Base-by-base conservation (phyloP, 2,113 vertebrate species). In the Leptocoma aspasia region DNA sequence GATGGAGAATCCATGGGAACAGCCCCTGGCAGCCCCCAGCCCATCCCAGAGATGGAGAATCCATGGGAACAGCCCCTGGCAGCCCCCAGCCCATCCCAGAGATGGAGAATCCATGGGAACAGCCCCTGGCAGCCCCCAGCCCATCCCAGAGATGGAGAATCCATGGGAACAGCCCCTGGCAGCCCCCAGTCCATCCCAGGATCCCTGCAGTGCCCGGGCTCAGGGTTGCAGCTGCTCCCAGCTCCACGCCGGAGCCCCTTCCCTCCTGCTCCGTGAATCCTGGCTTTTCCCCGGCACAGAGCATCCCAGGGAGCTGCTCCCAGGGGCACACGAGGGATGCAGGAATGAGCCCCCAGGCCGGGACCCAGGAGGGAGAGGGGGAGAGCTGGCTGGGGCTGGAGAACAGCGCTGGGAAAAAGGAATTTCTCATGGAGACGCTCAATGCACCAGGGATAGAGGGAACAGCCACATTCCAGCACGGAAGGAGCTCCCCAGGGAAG, bases 361-460 rank as follows among this genome's bases (percentile, higher is more conserved):
- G 68, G 61, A 15, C 3, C 4, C 1, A 0, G 16, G 7, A 5
- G 5, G 61, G 11, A 28, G 30, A 14, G 42, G 10, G 7, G 49
- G 10, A 31, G 41, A 57, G 37, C 59, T 2, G 13, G 26, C 10
- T 0, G 9, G 21, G 35, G 35, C 24, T n/a, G 21, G 21, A 24
- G 39, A 33, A 4, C 21, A 13, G 53, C 5, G 0, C 27, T 3
- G 6, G 49, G n/a, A 18, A 17, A 64, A 41, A 22, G 4, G 1
- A 1, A 3, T 8, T 42, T 6, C 10, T 9, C 3, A 0, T 4
- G 8, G 22, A 30, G 20, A 13, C 7, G 5, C 26, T 24, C n/a
- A 0, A 1, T 0, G 6, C 30, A 1, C 21, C 5, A 1, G 5
- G 45, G 35, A 2, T 2, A 2, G 2, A 1, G 39, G 21, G 17